Evolutionary conservation across 2,888 invertebrate genomes (phyloP).

Genomic region (Latheticus oryzae): DNA sequence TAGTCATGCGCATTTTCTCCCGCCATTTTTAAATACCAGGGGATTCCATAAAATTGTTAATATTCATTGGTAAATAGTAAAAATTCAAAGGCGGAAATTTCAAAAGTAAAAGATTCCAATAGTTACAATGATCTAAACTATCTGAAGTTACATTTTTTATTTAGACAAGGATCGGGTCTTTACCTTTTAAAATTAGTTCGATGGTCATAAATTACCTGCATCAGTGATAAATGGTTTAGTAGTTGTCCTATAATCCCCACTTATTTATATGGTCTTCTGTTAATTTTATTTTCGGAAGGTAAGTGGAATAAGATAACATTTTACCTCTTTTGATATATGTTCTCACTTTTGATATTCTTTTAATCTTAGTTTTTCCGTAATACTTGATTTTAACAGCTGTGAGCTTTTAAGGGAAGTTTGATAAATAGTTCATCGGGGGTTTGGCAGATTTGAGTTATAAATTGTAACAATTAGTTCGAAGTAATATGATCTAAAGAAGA

Average conservation of each 20-base stretch:
- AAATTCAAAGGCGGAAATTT: too few species aligned
- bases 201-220: conserved; percentile 28
- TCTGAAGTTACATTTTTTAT: conserved; percentile 19
- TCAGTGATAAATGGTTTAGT: conserved; percentile 28
- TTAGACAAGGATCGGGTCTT: conserved; percentile 13
- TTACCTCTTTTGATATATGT: conserved; percentile 15
- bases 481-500: conserved; percentile 6
- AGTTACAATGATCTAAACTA: not conserved
- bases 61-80: too few species aligned
- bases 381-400: conserved; percentile 2
- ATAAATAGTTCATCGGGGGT: conserved; percentile 1
- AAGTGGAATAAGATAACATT: conserved; percentile 29
- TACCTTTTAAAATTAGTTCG: conserved; percentile 33
- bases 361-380: not conserved
- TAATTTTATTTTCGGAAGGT: conserved; percentile 26
- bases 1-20: too few species aligned
- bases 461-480: conserved; percentile 19
- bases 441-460: conserved; percentile 1
- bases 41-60: too few species aligned
- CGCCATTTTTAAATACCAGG: conserved; percentile 7
- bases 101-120: too few species aligned
- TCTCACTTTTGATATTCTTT: not conserved
- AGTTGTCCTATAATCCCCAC: conserved; percentile 32
- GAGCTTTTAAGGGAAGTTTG: too few species aligned
- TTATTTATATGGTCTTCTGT: conserved; percentile 31